These are phyloP conservation scores for Leucoptera coffeella DNA, from an alignment of 2,888 invertebrate species.

Conservation along the genomic window DNA sequence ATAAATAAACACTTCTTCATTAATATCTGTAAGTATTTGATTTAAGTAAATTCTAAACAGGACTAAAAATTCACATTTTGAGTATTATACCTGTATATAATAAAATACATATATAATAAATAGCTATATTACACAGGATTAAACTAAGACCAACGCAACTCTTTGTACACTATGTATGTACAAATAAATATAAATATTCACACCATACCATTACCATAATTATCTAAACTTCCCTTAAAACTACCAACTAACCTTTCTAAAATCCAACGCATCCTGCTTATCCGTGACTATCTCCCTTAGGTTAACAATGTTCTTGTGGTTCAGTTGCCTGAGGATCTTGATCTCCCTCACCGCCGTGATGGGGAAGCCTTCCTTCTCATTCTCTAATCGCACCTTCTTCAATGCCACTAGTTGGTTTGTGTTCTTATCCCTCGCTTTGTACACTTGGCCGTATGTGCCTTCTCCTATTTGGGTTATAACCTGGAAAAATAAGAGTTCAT, in stretches of 20 bases:
- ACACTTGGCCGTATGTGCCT: conserved; percentile 98
- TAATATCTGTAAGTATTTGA: too few relatives aligned
- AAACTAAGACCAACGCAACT: too few relatives aligned
- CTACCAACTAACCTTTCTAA: conserved; percentile 63
- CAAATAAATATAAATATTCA: too few relatives aligned
- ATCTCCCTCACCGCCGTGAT: conserved; percentile 96
- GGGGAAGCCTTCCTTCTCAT: conserved; percentile 99
- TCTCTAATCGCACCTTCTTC: conserved; percentile 89
- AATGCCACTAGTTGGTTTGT: conserved; percentile 78
- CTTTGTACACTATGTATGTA: too few relatives aligned
- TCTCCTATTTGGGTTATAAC: conserved; percentile 96
- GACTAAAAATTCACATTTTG: too few relatives aligned
- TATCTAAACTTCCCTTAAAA: neutral
- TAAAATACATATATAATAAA: too few relatives aligned
- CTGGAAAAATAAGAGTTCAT: conserved; percentile 14
- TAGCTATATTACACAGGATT: too few relatives aligned
- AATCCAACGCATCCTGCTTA: conserved; percentile 94
- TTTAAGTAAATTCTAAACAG: too few relatives aligned
- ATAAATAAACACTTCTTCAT: too few relatives aligned
- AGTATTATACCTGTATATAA: too few relatives aligned
- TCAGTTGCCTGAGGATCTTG: conserved; percentile 92
- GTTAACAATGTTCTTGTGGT: conserved; percentile 97
- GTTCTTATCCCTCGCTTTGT: conserved; percentile 81
- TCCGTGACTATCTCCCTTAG: conserved; percentile 97
- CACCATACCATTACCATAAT: too few relatives aligned